These are phyloP conservation scores for Trichonephila clavata DNA, from an alignment of 1,140 invertebrate species.

Conservation along the genomic window DNA sequence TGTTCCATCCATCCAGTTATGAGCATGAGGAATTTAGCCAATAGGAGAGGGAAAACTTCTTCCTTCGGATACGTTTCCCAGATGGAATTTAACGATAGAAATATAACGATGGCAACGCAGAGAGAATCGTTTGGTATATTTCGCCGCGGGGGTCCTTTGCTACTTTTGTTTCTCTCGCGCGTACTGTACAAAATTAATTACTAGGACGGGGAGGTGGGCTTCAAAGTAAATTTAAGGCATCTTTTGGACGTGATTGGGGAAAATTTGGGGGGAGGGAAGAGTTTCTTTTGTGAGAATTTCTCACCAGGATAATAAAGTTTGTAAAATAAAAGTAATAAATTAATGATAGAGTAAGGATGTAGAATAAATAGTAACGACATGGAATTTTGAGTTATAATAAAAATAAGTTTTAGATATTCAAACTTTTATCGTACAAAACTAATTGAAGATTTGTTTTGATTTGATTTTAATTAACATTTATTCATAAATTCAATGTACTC, in stretches of 20 bases:
- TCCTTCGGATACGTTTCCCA: constrained; percentile 8
- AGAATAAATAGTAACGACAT: no score
- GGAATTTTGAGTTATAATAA: no score
- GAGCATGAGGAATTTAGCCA: constrained; percentile 64
- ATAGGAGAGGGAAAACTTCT: constrained; percentile 46
- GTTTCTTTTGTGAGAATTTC: neutral
- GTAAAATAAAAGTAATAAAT: neutral
- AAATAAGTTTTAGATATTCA: no score
- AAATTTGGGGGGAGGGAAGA: constrained; percentile 5
- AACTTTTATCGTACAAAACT: no score
- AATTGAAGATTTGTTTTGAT: no score
- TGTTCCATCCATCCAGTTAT: constrained; percentile 30
- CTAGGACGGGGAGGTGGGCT: neutral
- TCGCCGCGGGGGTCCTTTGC: neutral
- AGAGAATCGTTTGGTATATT: constrained; percentile 49
- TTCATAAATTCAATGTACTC: no score
- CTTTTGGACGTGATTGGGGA: constrained; percentile 46
- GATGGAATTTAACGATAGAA: constrained; percentile 65
- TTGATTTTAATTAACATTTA: no score
- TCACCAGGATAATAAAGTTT: constrained; percentile 7
- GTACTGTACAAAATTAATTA: constrained; percentile 56
- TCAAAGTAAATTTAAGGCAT: constrained; percentile 64
- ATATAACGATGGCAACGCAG: constrained; percentile 52
- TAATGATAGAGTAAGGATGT: no score
- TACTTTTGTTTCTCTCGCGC: neutral